A percentile compares a stretch with the other conserved stretches of the same genome.
Conservation (phyloP, 2,113 vertebrate genomes). For the Crypturellus undulatus region DNA sequence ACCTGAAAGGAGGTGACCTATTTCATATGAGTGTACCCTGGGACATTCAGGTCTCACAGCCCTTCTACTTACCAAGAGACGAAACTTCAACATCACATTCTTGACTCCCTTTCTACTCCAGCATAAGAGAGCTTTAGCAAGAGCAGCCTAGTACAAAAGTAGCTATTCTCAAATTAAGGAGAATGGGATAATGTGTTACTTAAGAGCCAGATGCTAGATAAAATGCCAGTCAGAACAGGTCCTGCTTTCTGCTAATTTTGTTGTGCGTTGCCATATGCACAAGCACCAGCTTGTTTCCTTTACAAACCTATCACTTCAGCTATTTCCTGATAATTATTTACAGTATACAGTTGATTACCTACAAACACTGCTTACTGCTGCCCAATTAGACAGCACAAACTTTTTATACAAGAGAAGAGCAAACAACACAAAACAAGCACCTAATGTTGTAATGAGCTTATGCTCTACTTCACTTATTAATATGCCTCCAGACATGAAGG, state of each 20-base stretch:
- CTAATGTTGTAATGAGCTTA: not conserved
- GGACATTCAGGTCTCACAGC: not conserved
- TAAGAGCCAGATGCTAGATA: not conserved
- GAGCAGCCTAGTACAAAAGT: not conserved
- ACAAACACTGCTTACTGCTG: not conserved
- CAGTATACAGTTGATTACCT: not conserved
- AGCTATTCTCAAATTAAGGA: not conserved
- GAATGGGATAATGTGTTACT: not conserved
- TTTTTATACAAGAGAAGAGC: not conserved
- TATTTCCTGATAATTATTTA: slow-evolving; percentile 42
- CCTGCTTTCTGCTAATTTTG: slow-evolving; percentile 12
- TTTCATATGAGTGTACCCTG: not conserved
- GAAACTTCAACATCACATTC: not conserved
- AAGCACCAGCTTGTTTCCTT: not conserved
- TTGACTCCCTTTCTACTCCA: not conserved
- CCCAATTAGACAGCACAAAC: not conserved
- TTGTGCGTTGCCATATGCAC: not conserved
- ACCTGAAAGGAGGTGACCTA: not conserved
- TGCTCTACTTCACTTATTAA: not conserved
- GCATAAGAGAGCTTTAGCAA: accelerated
- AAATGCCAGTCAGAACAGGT: slow-evolving; percentile 4
- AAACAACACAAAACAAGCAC: not conserved
- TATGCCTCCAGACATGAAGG: not conserved
- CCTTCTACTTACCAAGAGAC: not conserved
- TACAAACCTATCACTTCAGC: not conserved